phyloP scores from a whole-genome alignment of 2,113 vertebrate genomes.

The Chauna torquata region DNA sequence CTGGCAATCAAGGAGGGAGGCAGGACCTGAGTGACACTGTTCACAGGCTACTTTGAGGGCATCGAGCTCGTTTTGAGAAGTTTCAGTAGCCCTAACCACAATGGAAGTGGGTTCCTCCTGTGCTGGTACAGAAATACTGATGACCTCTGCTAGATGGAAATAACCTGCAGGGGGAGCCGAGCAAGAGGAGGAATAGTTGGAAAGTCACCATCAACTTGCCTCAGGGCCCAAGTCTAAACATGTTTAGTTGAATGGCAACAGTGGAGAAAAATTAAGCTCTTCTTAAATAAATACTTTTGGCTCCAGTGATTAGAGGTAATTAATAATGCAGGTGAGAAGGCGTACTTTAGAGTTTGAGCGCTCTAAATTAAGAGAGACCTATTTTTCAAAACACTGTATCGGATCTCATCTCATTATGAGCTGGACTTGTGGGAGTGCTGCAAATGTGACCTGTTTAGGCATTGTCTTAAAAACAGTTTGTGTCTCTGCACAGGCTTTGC shows the following conservation, averaged over 20 bases:
- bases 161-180: constrained; percentile 1
- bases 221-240: neutral
- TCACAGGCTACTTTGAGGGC: neutral
- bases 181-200: neutral
- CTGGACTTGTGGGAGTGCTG: neutral
- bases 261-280: constrained; percentile 40
- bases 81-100: neutral
- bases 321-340: constrained; percentile 40
- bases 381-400: constrained; percentile 27
- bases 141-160: neutral
- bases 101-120: neutral
- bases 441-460: neutral
- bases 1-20: neutral
- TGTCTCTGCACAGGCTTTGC: neutral
- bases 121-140: neutral
- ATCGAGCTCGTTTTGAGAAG: neutral
- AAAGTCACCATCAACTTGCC: neutral
- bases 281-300: constrained; percentile 35
- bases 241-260: neutral
- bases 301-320: constrained; percentile 47
- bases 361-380: constrained; percentile 55
- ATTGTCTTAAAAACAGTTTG: neutral
- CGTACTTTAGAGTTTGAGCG: neutral
- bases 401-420: neutral
- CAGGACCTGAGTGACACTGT: neutral